phyloP scores from a whole-genome alignment of 1,140 invertebrate genomes.

The Palaemon carinicauda region DNA sequence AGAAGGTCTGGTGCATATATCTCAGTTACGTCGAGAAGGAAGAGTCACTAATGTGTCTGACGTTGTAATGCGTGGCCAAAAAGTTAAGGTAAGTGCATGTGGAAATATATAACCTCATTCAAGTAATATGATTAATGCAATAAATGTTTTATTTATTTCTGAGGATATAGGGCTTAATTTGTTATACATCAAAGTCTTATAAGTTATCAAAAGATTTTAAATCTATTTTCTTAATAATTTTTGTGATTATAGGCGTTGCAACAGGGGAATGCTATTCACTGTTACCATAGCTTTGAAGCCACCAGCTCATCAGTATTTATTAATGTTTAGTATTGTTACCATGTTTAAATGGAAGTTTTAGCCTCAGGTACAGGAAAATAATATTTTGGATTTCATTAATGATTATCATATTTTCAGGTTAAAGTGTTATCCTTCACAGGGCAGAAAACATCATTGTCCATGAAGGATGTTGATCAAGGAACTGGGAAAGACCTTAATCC shows the following conservation, averaged over 20 bases:
- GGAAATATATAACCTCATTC: background rate
- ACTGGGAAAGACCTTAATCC: constrained; percentile 96
- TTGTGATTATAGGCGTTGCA: too few relatives aligned
- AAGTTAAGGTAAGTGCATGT: constrained; percentile 78
- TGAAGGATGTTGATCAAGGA: constrained; percentile 98
- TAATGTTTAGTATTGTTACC: too few relatives aligned
- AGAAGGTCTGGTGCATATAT: constrained; percentile 98
- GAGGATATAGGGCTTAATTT: too few relatives aligned
- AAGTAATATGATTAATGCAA: background rate
- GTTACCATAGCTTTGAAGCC: too few relatives aligned
- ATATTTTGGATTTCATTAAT: too few relatives aligned
- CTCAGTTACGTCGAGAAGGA: constrained; percentile 90
- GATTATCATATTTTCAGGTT: constrained; percentile 65
- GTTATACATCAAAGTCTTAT: too few relatives aligned
- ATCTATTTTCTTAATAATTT: too few relatives aligned
- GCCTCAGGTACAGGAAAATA: too few relatives aligned
- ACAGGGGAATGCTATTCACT: too few relatives aligned
- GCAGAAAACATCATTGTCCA: constrained; percentile 94
- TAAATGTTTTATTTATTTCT: background rate
- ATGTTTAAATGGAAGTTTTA: too few relatives aligned
- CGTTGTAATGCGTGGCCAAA: constrained; percentile 89
- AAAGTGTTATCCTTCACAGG: constrained; percentile 91
- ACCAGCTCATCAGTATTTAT: too few relatives aligned
- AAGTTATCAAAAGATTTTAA: too few relatives aligned
- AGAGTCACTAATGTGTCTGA: constrained; percentile 94